Evolutionary conservation across 1,140 invertebrate species (phyloP).

Genomic region (Hypothenemus hampei): DNA sequence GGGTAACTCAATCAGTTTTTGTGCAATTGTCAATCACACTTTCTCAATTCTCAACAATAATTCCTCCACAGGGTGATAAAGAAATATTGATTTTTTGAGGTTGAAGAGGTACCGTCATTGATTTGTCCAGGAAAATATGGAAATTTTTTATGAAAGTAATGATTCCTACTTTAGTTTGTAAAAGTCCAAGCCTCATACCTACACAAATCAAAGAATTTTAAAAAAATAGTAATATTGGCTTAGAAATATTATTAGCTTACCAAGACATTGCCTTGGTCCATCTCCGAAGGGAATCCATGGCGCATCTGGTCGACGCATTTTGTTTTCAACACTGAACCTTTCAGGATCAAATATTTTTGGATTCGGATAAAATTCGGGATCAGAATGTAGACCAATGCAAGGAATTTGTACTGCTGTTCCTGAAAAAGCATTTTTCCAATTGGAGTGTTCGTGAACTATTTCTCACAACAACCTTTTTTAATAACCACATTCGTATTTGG

Average conservation of each 20-base stretch:
- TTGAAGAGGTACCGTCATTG: too few relatives aligned
- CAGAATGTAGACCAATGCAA: conserved; percentile 6
- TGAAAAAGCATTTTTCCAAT: too few relatives aligned
- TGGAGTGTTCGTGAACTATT: too few relatives aligned
- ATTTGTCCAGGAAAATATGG: too few relatives aligned
- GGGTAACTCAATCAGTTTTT: too few relatives aligned
- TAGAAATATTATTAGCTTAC: background rate
- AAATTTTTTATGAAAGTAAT: background rate
- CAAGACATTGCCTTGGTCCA: conserved; percentile 40
- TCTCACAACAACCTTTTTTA: too few relatives aligned
- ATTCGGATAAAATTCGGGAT: conserved; percentile 14
- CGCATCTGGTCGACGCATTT: background rate
- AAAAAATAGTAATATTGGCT: background rate
- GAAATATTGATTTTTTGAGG: too few relatives aligned
- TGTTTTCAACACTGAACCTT: conserved; percentile 7
- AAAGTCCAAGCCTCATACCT: conserved; percentile 29
- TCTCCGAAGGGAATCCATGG: conserved; percentile 11
- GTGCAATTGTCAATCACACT: too few relatives aligned
- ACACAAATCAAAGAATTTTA: background rate
- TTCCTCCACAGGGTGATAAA: too few relatives aligned
- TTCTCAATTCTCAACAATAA: too few relatives aligned
- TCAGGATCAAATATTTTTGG: conserved; percentile 14
- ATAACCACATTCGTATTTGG: conserved; percentile 35
- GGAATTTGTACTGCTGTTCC: conserved; percentile 1
- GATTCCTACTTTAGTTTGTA: conserved; percentile 1